Evolutionary conservation across 2,113 vertebrate species (phyloP).

Genomic region (Tricholaema leucomelas): DNA sequence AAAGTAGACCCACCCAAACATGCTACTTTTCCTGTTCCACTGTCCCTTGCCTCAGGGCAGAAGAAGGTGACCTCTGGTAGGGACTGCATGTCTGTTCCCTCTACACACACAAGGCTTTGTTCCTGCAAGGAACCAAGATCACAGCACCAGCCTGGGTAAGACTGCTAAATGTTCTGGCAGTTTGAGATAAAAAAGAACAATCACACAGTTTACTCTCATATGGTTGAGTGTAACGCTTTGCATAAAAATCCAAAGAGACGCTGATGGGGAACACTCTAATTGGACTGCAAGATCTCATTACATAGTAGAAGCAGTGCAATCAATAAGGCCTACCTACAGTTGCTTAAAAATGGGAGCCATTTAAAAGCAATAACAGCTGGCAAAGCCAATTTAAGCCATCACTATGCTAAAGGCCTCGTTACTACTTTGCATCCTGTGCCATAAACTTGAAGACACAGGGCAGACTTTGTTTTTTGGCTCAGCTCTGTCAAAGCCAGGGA

Average conservation of each 20-base stretch:
- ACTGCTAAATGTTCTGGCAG: slow-evolving; percentile 6
- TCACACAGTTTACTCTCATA: neutral
- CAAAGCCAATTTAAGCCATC: neutral
- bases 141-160: neutral
- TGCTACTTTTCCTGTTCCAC: neutral
- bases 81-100: neutral
- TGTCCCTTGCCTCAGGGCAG: neutral
- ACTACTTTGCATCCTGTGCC: neutral
- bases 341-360: neutral
- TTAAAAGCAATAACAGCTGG: neutral
- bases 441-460: neutral
- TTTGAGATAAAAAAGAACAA: slow-evolving; percentile 7
- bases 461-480: neutral
- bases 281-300: neutral
- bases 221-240: neutral
- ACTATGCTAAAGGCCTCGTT: neutral
- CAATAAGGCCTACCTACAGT: neutral
- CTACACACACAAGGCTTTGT: neutral
- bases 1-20: fast-evolving
- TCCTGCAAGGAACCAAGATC: neutral
- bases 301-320: neutral
- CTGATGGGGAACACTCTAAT: slow-evolving; percentile 4
- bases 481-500: neutral
- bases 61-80: neutral
- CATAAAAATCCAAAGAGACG: neutral